A percentile compares a stretch with the other conserved stretches of the same genome.
These are phyloP conservation scores for Sarcophaga peregrina DNA, from an alignment of 1,140 invertebrate species.

Conservation along the genomic window DNA sequence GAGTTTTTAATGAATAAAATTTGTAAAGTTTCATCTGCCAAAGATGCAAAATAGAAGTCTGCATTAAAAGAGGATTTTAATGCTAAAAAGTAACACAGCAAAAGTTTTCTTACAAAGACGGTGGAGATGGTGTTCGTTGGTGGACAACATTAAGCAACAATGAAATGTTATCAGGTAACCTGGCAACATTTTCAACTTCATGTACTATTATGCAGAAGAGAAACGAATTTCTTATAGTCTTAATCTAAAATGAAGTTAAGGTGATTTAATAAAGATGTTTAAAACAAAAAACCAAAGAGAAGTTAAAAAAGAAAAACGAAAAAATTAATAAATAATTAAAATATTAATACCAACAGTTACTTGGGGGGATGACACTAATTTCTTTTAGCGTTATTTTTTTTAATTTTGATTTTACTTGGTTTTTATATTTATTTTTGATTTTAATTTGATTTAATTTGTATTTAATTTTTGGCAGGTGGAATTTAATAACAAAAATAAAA, in stretches of 20 bases:
- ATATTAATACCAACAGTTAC: constrained; percentile 38
- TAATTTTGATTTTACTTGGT: not conserved
- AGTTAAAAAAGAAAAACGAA: too few species aligned
- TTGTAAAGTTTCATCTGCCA: not conserved
- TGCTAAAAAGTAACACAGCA: not conserved
- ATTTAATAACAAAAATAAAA: too few species aligned
- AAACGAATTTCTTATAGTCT: too few species aligned
- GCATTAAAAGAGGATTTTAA: not conserved
- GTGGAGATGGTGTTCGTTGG: not conserved
- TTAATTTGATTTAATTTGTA: not conserved
- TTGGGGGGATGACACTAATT: constrained; percentile 37
- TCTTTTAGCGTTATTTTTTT: not conserved
- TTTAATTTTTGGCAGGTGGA: too few species aligned
- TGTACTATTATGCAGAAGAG: not conserved
- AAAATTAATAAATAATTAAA: not conserved
- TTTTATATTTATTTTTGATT: not conserved
- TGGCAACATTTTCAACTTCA: not conserved
- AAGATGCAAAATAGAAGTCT: not conserved
- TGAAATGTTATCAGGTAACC: too few species aligned
- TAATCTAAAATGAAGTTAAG: too few species aligned
- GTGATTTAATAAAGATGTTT: too few species aligned
- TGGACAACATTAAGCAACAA: too few species aligned
- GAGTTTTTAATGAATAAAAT: not conserved
- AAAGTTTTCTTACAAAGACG: not conserved
- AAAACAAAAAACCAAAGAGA: too few species aligned